Base-by-base conservation (phyloP, 2,888 invertebrate species). In the Tethea ocularis region DNA sequence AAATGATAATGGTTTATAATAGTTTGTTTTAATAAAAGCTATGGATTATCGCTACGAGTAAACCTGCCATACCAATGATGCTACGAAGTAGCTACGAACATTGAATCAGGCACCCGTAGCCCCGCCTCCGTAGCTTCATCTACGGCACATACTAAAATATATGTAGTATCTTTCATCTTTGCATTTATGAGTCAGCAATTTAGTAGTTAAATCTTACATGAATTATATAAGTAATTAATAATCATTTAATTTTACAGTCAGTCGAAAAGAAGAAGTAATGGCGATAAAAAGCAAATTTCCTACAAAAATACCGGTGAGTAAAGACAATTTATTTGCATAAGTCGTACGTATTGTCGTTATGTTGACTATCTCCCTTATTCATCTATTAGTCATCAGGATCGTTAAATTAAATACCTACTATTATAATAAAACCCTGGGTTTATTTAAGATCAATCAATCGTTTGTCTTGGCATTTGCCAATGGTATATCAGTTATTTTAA, bases 251-350 rank as follows among this genome's bases (percentile, higher is more conserved):
- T 67, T 91, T 92, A 70, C 92, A 96, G 96, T 94, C 66, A 94
- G 93, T 64, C 90, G 96, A 76, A 96, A 95, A 86, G 96, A 96
- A 83, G 97, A 97, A 90, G 96, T 96, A 8, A 94, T 95, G 83
- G 96, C 96, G n/a, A 96, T 97, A 62, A 94, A 95, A 82, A 94
- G 93, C 72, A 96, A 96, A 88, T 97, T 96, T 85, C 97, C 97
- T 3, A 96, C 95, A 29, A 97, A 97, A 95, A 94, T 97, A 82
- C 97, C 97, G 68, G 97, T 97, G 91, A 95, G 96, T 77, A 33
- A 26, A 46, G 20, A 46, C 20, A 20, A 20, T 46, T 2, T 15
- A 20, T 0, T 1, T 41, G 5, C 4, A n/a, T 41, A 29, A 1
- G 29, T 29, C 8, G 0, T 29, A 29, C 7, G 29, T 10, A 29